These are phyloP conservation scores for Phrynocephalus versicolor DNA, from an alignment of 2,113 vertebrate species.

Conservation along the genomic window DNA sequence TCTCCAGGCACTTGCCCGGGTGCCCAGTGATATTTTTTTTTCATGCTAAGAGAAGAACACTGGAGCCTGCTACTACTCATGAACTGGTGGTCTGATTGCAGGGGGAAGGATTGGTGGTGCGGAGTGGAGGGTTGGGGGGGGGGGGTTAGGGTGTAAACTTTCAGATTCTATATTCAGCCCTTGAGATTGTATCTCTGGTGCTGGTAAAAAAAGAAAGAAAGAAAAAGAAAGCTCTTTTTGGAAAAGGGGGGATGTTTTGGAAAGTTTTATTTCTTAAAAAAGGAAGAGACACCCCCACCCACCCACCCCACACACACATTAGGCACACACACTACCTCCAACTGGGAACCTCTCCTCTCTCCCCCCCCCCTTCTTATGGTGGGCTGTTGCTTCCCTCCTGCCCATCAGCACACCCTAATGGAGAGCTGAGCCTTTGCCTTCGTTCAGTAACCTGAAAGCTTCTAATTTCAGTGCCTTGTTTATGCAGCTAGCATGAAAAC, in stretches of 20 bases:
- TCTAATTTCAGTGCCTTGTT: constrained; percentile 41
- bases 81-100: not conserved
- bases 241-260: too few relatives aligned
- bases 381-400: not conserved
- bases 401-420: fast-evolving
- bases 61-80: not conserved
- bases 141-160: not conserved
- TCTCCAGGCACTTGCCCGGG: too few relatives aligned
- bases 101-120: not conserved
- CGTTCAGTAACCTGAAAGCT: constrained; percentile 50
- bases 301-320: not conserved
- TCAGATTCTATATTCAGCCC: not conserved
- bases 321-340: not conserved
- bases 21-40: too few relatives aligned
- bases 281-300: not conserved
- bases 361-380: not conserved
- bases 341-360: not conserved
- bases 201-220: not conserved
- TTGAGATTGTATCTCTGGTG: not conserved
- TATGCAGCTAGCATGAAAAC: constrained; percentile 57
- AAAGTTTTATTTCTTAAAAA: not conserved
- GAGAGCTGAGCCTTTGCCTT: constrained; percentile 10
- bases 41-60: not conserved
- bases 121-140: too few relatives aligned
- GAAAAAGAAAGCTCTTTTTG: not conserved